Evolutionary conservation across 1,140 invertebrate species (phyloP), one percentile per base, ranked within the genome.

Genomic region (Drosophila punjabiensis): DNA sequence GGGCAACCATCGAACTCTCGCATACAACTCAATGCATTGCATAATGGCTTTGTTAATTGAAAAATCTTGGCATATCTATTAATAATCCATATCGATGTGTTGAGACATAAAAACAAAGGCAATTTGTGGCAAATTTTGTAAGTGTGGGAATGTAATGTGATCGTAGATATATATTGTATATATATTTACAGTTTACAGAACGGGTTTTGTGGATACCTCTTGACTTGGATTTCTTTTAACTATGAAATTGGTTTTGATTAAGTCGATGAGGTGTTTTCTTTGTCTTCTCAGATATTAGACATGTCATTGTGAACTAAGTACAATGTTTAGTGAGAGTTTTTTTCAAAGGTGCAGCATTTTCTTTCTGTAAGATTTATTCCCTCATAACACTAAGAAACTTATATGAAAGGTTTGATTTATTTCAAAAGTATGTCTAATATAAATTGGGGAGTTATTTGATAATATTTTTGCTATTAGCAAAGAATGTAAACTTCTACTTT

Each of bases 31-130:
- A 60, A 77, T 77, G 45, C 13, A 60, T 74, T 77, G 73, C 70
- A 75, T 75, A 75, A 75, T 75, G 68, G 53, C 55, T 66, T 47
- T 45, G 62, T 75, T 76, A 77, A 77, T 77, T 77, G 71, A 76
- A 76, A 66, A 66, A 52, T 59, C 33, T 58, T 43, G n/a, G 35
- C 53, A 52, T 10, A 11, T 60, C 70, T 73, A 73, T 73, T 71
- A 71, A 73, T 73, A 73, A 71, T 53, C 14, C 24, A 41, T 35
- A 52, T 68, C 13, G 33, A 55, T 28, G 20, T 69, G 35, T 33
- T 18, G 9, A 28, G 5, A 28, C n/a, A 62, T 37, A 13, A 20
- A 18, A 14, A 47, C n/a, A 20, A 18, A 28, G 10, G 20, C 48
- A 52, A 70, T 53, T 53, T 48, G 59, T 20, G 45, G 11, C 4